These are phyloP conservation scores for Atherinomorus stipes DNA, from an alignment of 2,113 vertebrate species.

Conservation along the genomic window DNA sequence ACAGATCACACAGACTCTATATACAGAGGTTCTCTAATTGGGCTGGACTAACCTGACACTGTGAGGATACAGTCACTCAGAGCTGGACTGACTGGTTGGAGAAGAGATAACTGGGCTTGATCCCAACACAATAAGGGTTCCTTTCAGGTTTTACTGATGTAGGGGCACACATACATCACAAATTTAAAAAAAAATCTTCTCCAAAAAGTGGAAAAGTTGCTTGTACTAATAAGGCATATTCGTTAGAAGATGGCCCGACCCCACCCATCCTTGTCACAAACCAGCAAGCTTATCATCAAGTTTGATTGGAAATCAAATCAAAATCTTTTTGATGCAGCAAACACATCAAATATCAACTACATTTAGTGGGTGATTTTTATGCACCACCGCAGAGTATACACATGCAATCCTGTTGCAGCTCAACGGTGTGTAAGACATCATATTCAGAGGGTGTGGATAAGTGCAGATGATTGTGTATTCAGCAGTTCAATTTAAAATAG, in stretches of 20 bases:
- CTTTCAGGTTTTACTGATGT: no score
- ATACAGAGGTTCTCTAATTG: constrained; percentile 68
- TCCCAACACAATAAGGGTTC: no score
- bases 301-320: neutral
- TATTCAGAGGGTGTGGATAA: neutral
- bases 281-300: neutral
- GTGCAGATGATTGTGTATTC: neutral
- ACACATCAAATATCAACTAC: no score
- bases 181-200: neutral
- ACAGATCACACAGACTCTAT: constrained; percentile 49
- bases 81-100: constrained; percentile 15
- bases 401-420: neutral
- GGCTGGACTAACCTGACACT: constrained; percentile 21
- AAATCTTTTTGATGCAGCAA: no score
- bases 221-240: constrained; percentile 12
- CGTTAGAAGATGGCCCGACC: neutral
- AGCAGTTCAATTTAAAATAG: no score
- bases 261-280: constrained; percentile 3
- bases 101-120: constrained; percentile 20
- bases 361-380: neutral
- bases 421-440: neutral
- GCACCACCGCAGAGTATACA: neutral
- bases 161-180: no score
- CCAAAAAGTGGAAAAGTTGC: neutral
- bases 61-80: constrained; percentile 9